Conservation (phyloP, 2,113 vertebrate species). For the Muntiacus reevesi region DNA sequence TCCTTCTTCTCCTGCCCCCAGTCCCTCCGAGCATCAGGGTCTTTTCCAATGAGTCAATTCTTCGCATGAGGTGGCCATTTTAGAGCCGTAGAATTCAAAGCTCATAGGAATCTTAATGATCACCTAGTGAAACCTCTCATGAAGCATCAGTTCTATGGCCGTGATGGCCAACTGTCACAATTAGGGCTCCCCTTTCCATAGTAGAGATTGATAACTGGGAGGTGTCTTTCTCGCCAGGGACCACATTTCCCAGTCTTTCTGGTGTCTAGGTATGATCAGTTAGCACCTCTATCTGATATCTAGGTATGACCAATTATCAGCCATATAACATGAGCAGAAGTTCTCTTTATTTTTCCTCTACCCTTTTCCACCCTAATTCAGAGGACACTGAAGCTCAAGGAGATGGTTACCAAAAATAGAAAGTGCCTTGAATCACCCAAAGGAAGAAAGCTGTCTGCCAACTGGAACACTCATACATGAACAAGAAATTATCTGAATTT, state of each 20-base stretch:
- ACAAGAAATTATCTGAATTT: background rate
- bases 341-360: background rate
- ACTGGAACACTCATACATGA: background rate
- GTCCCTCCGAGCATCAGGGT: no score
- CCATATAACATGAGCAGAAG: background rate
- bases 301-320: background rate
- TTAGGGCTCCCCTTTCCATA: background rate
- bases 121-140: background rate
- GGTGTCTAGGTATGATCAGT: no score
- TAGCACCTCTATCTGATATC: background rate
- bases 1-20: no score
- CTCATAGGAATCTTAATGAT: background rate
- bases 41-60: no score
- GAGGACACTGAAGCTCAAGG: background rate
- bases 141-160: background rate
- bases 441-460: background rate
- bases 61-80: no score
- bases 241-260: background rate
- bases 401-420: background rate
- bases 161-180: background rate
- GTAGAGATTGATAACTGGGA: rapidly evolving
- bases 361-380: background rate
- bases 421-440: background rate
- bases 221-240: background rate
- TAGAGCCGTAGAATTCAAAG: background rate